Evolutionary conservation across 2,888 invertebrate species (phyloP), one percentile per base, ranked within the genome.

Genomic region (Icerya purchasi): DNA sequence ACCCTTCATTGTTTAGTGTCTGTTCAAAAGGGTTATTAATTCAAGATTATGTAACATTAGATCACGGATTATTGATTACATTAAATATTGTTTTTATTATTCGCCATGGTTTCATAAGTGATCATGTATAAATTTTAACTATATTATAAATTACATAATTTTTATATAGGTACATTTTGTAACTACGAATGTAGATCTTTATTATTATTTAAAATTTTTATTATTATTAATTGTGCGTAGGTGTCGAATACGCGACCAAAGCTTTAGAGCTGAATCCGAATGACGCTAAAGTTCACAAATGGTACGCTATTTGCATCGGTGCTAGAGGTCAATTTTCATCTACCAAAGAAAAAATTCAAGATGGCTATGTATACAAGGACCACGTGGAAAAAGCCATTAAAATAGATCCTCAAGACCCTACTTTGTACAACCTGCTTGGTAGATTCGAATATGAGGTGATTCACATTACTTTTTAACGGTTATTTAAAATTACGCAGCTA

Each of bases 291-390:
- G 76, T 79, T 19, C 82, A 84, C 70, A 85, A 84, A 70, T 85
- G 84, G 84, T 79, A 75, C 69, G 84, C 84, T 1, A 79, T 84
- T 55, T 74, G 82, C 18, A 67, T 83, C 55, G 84, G 84, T 19
- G 72, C 75, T 54, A 71, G 79, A 57, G 76, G 77, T 25, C 78
- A 82, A 60, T 79, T 75, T 67, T 74, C 78, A 58, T 72, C 78
- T 1, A 73, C 75, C 2, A 78, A 78, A 67, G 81, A 82, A 52
- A 81, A 78, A 71, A 80, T 85, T 56, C 69, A 75, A 64, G 79
- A 79, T 69, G 84, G 83, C 1, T 75, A 75, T 66, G 66, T 72
- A 22, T 84, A 84, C 67, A 82, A 81, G 70, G 72, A 79, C 63
- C 83, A 84, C 68, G 76, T 84, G 53, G 78, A 81, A 67, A 74